Base-by-base conservation (phyloP, 2,797 vertebrate genomes). In the Aulostomus chinensis region DNA sequence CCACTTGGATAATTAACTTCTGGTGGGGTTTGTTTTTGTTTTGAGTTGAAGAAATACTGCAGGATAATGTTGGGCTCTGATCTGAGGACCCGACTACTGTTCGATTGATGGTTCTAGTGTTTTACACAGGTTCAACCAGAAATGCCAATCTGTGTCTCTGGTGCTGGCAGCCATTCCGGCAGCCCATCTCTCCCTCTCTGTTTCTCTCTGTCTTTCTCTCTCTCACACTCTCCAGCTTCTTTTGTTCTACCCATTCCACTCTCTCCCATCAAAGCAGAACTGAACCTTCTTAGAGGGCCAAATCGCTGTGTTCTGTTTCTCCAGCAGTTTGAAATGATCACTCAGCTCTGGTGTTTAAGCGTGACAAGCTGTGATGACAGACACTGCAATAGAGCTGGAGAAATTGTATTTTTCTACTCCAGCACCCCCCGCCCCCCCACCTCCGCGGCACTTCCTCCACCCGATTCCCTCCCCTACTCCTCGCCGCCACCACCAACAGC, bases 351-450 rank as follows among this genome's bases (percentile, higher is more conserved):
- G 71, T 86, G 84, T 87, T 86, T 82, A 87, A 88, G 86, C 78
- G 84, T 89, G 90, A 90, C 89, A 83, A 88, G 88, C 87, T 88
- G 82, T 91, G 89, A 90, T 90, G 88, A 91, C 86, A 90, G 89
- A 89, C 85, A 78, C 79, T 89, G 88, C 88, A 88, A 88, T 83
- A 86, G 84, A 85, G 79, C 81, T 84, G 69, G 69, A 80, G 76
- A 89, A 89, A 88, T 88, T 85, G 73, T 80, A 64, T 81, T 86
- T 83, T 79, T 84, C 73, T 68, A 81, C 78, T 83, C 59, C 53
- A 73, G 60, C 73, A 57, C 47, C 65, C 58, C 58, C 53, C 37
- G 40, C 41, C 22, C 68, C 37, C 41, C 26, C 46, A 11, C 49
- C 42, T 9, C 15, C 30, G 5, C 2, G n/a, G 43, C 35, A 54